A percentile compares a stretch with the other conserved stretches of the same genome.
phyloP scores from a whole-genome alignment of 64 coral and sea anemone species.

The Actinia equina region DNA sequence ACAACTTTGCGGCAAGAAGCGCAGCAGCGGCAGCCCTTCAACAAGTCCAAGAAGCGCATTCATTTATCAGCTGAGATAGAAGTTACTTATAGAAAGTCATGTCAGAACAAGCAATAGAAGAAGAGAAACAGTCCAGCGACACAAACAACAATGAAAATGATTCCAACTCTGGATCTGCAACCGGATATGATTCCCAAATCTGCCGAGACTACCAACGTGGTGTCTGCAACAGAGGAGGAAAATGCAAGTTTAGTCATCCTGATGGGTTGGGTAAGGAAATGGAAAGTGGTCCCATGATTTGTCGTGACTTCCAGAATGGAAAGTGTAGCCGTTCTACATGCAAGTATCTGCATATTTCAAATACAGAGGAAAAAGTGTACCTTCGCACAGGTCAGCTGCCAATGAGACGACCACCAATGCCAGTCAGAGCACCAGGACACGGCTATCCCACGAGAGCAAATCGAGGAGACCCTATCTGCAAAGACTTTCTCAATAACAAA shows the following conservation, averaged over 20 bases:
- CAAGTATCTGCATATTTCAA: constrained; percentile 90
- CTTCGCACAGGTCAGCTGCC: constrained; percentile 83
- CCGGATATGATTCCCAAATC: constrained; percentile 38
- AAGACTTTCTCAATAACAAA: constrained; percentile 94
- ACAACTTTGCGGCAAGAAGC: constrained; percentile 57
- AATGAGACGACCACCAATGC: constrained; percentile 23
- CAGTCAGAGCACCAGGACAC: constrained; percentile 10
- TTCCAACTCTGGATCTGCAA: not conserved
- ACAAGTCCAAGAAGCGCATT: constrained; percentile 23
- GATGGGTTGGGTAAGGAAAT: constrained; percentile 82
- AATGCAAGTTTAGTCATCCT: constrained; percentile 95
- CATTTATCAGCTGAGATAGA: constrained; percentile 22
- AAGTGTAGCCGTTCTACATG: constrained; percentile 84
- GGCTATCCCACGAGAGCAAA: constrained; percentile 60
- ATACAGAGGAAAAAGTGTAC: constrained; percentile 86
- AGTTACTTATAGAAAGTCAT: constrained; percentile 36
- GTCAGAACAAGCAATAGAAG: constrained; percentile 27
- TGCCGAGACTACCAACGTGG: constrained; percentile 97
- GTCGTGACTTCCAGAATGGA: constrained; percentile 96
- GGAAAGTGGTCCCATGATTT: constrained; percentile 92
- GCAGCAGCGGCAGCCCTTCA: constrained; percentile 23
- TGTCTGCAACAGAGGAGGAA: constrained; percentile 83
- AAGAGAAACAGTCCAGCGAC: constrained; percentile 50
- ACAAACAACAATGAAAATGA: constrained; percentile 71
- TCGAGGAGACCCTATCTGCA: constrained; percentile 76